Evolutionary conservation across 2,113 vertebrate species (phyloP).

Genomic region (Oryctolagus cuniculus): DNA sequence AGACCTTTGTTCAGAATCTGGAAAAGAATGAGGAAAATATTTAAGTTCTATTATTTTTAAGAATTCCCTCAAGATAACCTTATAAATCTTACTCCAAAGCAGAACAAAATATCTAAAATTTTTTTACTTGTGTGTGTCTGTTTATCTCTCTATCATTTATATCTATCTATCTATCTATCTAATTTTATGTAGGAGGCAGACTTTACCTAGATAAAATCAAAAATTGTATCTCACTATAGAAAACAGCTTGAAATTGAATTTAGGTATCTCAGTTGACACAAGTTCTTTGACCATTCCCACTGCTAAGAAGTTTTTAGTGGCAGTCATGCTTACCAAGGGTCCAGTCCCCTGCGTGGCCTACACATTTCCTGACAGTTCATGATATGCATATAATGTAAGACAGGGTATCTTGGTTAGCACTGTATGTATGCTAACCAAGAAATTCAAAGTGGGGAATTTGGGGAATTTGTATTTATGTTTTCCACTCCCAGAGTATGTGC

Average conservation of each 20-base stretch:
- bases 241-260: slow-evolving; percentile 27
- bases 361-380: slow-evolving; percentile 8
- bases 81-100: slow-evolving; percentile 37
- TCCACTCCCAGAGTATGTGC: slow-evolving; percentile 17
- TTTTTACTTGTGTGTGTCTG: background rate
- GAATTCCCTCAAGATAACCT: background rate
- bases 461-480: slow-evolving; percentile 6
- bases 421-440: slow-evolving; percentile 19
- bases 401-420: too few species aligned
- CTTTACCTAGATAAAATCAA: slow-evolving; percentile 42
- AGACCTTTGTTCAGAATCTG: slow-evolving; percentile 55
- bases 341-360: background rate
- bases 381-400: background rate
- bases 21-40: slow-evolving; percentile 42
- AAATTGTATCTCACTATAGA: background rate
- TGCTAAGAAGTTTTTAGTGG: background rate
- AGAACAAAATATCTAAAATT: background rate
- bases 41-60: slow-evolving; percentile 51
- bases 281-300: slow-evolving; percentile 12
- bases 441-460: slow-evolving; percentile 21
- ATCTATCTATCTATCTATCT: background rate
- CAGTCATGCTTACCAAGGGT: background rate
- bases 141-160: too few species aligned
- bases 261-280: background rate
- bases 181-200: background rate